phyloP scores from a whole-genome alignment of 2,888 invertebrate species.

The Alsophila aescularia region DNA sequence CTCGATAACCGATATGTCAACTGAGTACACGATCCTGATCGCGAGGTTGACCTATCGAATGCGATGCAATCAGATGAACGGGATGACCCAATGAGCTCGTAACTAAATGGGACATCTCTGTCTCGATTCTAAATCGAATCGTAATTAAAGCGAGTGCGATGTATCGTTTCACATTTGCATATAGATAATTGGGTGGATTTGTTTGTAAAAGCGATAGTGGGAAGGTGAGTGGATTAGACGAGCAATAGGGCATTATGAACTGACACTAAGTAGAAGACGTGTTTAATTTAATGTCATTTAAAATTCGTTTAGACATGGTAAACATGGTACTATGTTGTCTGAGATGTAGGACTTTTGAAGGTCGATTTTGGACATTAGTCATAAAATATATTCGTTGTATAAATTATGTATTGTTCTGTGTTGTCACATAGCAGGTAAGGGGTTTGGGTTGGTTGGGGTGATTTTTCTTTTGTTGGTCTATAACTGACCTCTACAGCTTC shows the following conservation, averaged over 20 bases:
- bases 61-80: constrained; percentile 52
- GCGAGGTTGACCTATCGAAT: constrained; percentile 61
- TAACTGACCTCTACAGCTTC: no score
- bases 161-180: constrained; percentile 51
- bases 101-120: constrained; percentile 77
- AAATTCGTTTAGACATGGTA: no score
- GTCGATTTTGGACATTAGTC: no score
- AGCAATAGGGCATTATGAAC: constrained; percentile 5
- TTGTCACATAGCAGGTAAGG: no score
- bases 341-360: no score
- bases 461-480: no score
- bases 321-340: no score
- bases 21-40: constrained; percentile 44
- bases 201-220: constrained; percentile 17
- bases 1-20: constrained; percentile 25
- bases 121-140: constrained; percentile 61
- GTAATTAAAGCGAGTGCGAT: constrained; percentile 66
- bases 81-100: constrained; percentile 70
- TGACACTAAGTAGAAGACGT: not conserved
- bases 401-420: no score
- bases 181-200: constrained; percentile 46
- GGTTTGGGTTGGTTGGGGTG: no score
- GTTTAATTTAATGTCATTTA: no score
- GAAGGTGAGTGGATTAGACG: constrained; percentile 14
- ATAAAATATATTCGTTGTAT: no score